Base-by-base conservation (phyloP, 2,113 vertebrate genomes). In the Globicephala melas region DNA sequence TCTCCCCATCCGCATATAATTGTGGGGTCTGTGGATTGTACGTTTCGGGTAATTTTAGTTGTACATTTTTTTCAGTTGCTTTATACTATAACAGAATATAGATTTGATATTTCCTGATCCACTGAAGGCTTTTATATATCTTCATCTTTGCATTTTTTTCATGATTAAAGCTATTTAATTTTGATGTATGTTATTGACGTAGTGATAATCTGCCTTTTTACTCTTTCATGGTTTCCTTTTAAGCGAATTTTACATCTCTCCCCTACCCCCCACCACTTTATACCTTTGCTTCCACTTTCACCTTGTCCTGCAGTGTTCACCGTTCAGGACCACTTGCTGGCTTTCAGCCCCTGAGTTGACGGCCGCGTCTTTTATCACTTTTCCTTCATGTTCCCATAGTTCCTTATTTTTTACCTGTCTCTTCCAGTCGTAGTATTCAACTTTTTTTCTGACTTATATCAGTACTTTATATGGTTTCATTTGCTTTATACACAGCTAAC, bases 231-330 rank as follows among this genome's bases (percentile, higher is more conserved):
- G 31, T n/a, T 65, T 77, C 63, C 31, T 31, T 81, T 31, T 38
- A 41, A 80, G 79, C 10, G 13, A 31, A 2, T 6, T 74, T 17
- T 55, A 9, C 4, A 33, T 53, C 33, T 14, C 33, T 7, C 8
- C 18, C 17, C 38, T 5, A 0, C 3, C 15, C 10, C 20, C 0
- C 1, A 13, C 26, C 2, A 5, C 18, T 18, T 18, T 10, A 4
- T 28, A 7, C 12, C 31, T 70, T n/a, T 18, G 33, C 20, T 25
- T 18, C 25, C 3, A 1, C 8, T 25, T 76, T 33, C 3, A 0
- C 62, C 25, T 13, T 1, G 1, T 31, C 82, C 6, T 3, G 1
- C 1, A 18, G 13, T 10, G 23, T 28, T 77, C 26, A 0, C 3
- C 0, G 2, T 15, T 8, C 3, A 13, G n/a, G 73, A 41, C 17